Evolutionary conservation across 2,888 invertebrate genomes (phyloP).

Genomic region (Drosophila pseudotalamancana): DNA sequence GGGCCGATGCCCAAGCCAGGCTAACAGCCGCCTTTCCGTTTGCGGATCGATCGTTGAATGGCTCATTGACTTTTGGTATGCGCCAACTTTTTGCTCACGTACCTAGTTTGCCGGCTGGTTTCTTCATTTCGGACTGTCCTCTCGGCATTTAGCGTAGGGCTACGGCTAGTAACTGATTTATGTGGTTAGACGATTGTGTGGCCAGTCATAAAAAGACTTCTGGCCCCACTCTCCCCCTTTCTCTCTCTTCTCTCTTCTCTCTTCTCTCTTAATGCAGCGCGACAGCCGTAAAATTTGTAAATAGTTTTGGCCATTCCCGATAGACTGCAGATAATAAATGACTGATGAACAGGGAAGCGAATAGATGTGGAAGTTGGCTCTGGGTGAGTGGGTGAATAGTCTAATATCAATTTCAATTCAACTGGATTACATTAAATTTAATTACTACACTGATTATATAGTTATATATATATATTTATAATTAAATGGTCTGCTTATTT

Average conservation of each 20-base stretch:
- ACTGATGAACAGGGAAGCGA: slow-evolving; percentile 9
- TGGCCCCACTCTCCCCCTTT: slow-evolving; percentile 2
- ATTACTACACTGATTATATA: too few species aligned
- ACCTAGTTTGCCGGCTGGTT: slow-evolving; percentile 37
- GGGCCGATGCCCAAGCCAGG: background rate
- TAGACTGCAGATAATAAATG: slow-evolving; percentile 52
- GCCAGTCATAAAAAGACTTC: slow-evolving; percentile 51
- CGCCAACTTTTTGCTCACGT: slow-evolving; percentile 67
- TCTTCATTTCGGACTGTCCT: slow-evolving; percentile 24
- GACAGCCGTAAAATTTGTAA: slow-evolving; percentile 68
- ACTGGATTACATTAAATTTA: too few species aligned
- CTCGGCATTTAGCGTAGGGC: slow-evolving; percentile 65
- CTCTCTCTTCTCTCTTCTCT: background rate
- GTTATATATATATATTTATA: too few species aligned
- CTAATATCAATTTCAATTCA: background rate
- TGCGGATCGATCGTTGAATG: slow-evolving; percentile 74
- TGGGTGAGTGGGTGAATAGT: too few species aligned
- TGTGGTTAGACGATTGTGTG: slow-evolving; percentile 58
- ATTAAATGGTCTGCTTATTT: too few species aligned
- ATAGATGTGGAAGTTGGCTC: background rate
- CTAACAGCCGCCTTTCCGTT: slow-evolving; percentile 32
- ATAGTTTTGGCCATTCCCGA: slow-evolving; percentile 67
- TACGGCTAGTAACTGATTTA: slow-evolving; percentile 72
- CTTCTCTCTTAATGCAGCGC: slow-evolving; percentile 9
- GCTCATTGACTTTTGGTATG: slow-evolving; percentile 78